phyloP scores from a whole-genome alignment of 2,113 vertebrate genomes.

The Callocephalon fimbriatum region DNA sequence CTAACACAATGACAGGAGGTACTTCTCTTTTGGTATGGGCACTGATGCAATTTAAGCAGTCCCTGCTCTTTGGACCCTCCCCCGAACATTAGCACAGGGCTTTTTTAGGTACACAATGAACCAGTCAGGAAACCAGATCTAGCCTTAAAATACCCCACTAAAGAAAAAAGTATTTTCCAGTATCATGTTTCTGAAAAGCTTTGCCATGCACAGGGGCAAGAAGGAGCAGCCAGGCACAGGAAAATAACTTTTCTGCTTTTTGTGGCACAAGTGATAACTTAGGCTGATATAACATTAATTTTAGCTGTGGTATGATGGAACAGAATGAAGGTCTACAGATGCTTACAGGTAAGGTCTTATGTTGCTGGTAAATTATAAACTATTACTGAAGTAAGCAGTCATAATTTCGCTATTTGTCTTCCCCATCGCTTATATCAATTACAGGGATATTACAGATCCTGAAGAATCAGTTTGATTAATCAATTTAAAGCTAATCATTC shows the following conservation, averaged over 20 bases:
- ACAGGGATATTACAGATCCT: neutral
- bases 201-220: neutral
- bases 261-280: neutral
- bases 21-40: neutral
- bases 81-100: neutral
- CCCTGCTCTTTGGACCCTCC: neutral
- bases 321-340: neutral
- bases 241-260: neutral
- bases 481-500: neutral
- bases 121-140: neutral
- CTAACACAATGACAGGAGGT: rapidly evolving
- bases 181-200: neutral
- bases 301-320: neutral
- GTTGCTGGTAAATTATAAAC: neutral
- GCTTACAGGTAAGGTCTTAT: neutral
- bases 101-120: neutral
- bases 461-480: neutral
- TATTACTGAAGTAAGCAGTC: neutral
- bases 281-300: neutral
- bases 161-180: neutral
- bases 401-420: neutral
- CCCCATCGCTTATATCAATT: neutral
- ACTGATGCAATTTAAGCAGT: neutral
- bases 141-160: neutral
- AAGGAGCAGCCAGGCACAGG: neutral